These are phyloP conservation scores for Lepidiolamprologus cunningtoni DNA, from an alignment of 2,113 vertebrate species.

Conservation along the genomic window DNA sequence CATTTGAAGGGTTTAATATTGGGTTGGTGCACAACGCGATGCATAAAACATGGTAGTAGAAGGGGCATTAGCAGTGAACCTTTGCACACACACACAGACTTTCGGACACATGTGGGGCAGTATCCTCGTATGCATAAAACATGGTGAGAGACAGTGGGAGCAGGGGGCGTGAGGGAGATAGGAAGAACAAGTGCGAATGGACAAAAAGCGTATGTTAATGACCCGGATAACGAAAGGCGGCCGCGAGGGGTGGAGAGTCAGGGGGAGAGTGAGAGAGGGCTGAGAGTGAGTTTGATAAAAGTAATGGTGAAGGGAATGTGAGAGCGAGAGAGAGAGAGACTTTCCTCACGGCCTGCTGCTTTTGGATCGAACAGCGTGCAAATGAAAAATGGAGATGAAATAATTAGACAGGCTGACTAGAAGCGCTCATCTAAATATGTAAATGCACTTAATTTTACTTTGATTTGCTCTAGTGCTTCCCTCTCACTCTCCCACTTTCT, in stretches of 20 bases:
- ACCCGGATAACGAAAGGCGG: constrained; percentile 51
- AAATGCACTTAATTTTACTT: constrained; percentile 77
- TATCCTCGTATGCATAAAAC: constrained; percentile 48
- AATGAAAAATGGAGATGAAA: constrained; percentile 73
- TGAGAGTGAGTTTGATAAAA: constrained; percentile 35
- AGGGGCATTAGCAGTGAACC: constrained; percentile 32
- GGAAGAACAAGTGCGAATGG: constrained; percentile 49
- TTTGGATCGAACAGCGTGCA: constrained; percentile 45
- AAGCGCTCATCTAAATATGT: constrained; percentile 77
- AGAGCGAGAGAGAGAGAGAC: constrained; percentile 10
- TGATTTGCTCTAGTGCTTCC: constrained; percentile 71
- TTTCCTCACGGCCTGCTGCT: constrained; percentile 58
- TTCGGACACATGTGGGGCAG: constrained; percentile 26
- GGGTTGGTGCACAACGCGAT: neutral
- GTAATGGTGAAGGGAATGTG: constrained; percentile 4
- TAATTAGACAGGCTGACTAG: constrained; percentile 74
- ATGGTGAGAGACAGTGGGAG: constrained; percentile 40
- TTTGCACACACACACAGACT: neutral
- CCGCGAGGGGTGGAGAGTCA: constrained; percentile 27
- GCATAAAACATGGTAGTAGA: constrained; percentile 40
- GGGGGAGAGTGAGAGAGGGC: neutral
- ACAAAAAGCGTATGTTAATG: constrained; percentile 60
- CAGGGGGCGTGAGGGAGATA: constrained; percentile 21
- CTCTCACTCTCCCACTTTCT: constrained; percentile 43
- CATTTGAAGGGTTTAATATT: constrained; percentile 35